Percentiles rank a stretch among this genome's conserved stretches.
These are phyloP conservation scores for Pogoniulus pusillus DNA, from an alignment of 2,797 vertebrate species.

Conservation along the genomic window DNA sequence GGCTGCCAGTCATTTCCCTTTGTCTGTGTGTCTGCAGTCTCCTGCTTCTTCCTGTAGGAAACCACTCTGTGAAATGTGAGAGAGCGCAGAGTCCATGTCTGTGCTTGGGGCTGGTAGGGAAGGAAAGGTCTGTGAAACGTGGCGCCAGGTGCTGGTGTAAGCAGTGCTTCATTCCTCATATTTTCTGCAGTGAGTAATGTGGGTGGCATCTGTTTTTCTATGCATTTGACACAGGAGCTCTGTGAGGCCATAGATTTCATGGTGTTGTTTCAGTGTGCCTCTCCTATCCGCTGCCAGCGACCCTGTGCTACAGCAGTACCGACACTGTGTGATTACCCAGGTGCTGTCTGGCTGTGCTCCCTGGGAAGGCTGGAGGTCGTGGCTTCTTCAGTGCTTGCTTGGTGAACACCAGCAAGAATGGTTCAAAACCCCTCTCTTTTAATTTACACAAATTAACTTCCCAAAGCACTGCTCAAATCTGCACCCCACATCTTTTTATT, in stretches of 20 bases:
- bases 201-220: neutral
- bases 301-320: fast-evolving
- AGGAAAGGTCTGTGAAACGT: neutral
- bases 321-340: fast-evolving
- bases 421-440: constrained; percentile 17
- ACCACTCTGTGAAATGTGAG: fast-evolving
- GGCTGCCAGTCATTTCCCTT: neutral
- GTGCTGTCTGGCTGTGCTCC: neutral
- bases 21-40: neutral
- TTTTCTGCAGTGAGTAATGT: neutral
- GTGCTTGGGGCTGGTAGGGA: neutral
- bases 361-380: neutral
- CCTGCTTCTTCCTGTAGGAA: neutral
- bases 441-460: constrained; percentile 49
- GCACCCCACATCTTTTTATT: constrained; percentile 50
- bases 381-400: neutral
- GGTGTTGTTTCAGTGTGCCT: neutral
- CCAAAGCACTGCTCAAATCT: constrained; percentile 7
- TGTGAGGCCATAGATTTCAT: fast-evolving
- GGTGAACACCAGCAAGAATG: neutral
- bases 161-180: fast-evolving
- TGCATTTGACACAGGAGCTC: neutral
- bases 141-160: neutral
- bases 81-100: fast-evolving
- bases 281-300: fast-evolving